Evolutionary conservation across 2,797 vertebrate species (phyloP).

Genomic region (Sebastes nivosus): DNA sequence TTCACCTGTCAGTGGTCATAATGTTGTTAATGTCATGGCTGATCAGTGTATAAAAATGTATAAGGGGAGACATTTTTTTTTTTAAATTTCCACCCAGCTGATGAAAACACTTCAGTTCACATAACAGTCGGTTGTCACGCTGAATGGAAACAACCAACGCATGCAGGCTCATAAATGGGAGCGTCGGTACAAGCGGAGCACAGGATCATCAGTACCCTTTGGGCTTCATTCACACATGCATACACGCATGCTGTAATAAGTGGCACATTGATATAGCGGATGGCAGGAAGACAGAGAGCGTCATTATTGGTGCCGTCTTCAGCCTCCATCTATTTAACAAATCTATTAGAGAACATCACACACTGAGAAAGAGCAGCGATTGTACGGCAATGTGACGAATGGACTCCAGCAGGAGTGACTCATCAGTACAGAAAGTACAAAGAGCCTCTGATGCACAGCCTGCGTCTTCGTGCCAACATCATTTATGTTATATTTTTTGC

Average conservation of each 20-base stretch:
- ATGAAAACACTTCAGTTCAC: neutral
- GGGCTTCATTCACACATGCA: constrained; percentile 9
- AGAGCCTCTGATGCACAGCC: constrained; percentile 40
- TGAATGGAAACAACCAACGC: neutral
- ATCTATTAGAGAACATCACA: constrained; percentile 56
- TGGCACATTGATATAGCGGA: constrained; percentile 48
- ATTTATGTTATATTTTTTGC: constrained; percentile 21
- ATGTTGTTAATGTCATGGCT: too few species aligned
- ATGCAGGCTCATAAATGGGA: constrained; percentile 16
- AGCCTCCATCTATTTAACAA: constrained; percentile 59
- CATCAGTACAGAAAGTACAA: constrained; percentile 50
- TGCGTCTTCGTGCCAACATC: constrained; percentile 22
- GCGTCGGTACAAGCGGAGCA: constrained; percentile 44
- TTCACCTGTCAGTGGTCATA: too few species aligned
- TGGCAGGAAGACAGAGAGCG: constrained; percentile 54
- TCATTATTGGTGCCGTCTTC: constrained; percentile 55
- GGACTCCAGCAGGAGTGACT: constrained; percentile 47
- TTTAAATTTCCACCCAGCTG: neutral
- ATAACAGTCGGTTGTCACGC: neutral
- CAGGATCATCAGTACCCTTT: constrained; percentile 55
- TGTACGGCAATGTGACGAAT: constrained; percentile 48
- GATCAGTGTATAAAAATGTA: too few species aligned
- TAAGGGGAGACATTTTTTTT: too few species aligned
- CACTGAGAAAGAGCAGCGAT: constrained; percentile 37
- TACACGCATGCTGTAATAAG: constrained; percentile 25